Percentiles rank a stretch among this genome's conserved stretches.
Evolutionary conservation across 2,113 vertebrate species (phyloP).

Genomic region (Anser cygnoides): DNA sequence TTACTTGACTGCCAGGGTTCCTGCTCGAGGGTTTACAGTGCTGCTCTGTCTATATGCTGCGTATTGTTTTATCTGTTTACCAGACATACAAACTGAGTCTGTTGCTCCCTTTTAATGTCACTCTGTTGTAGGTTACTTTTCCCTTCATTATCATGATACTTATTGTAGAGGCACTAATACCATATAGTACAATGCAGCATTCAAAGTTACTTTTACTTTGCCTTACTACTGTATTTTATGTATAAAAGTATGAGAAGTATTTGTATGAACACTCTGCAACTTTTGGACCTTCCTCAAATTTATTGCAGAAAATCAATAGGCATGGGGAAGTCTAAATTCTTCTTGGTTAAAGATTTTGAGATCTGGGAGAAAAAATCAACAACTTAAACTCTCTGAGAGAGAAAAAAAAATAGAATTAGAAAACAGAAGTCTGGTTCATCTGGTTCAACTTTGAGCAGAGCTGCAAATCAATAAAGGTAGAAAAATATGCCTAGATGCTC

Average conservation of each 20-base stretch:
- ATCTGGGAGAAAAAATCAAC: background rate
- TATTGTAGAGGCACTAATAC: background rate
- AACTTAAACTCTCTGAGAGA: background rate
- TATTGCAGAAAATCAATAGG: background rate
- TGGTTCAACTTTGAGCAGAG: background rate
- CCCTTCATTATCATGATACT: background rate
- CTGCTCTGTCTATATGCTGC: background rate
- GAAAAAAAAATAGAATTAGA: background rate
- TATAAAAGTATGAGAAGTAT: background rate
- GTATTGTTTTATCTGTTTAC: background rate
- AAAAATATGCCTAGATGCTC: background rate
- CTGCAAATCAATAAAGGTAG: background rate
- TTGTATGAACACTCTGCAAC: background rate
- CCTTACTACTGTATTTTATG: background rate
- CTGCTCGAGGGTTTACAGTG: background rate
- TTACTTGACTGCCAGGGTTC: background rate
- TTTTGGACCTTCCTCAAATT: background rate
- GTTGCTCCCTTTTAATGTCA: background rate
- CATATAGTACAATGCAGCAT: background rate
- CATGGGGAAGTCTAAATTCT: background rate
- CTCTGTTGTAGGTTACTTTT: background rate
- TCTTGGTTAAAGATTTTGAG: background rate
- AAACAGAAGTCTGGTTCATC: background rate
- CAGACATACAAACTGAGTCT: background rate
- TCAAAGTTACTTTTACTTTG: background rate